Base-by-base conservation (phyloP, 2,888 invertebrate species). In the Gastrophysa polygoni region DNA sequence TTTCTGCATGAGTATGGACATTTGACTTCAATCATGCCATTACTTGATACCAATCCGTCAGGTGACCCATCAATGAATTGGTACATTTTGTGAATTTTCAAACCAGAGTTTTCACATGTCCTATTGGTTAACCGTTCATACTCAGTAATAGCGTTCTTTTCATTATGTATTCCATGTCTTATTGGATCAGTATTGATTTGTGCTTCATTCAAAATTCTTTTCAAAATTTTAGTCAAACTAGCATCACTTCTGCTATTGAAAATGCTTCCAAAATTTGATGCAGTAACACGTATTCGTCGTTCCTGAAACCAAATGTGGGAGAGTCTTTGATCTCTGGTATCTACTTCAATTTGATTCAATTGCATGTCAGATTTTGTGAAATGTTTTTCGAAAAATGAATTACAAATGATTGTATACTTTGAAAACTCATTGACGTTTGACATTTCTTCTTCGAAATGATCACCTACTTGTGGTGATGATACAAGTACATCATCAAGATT, bases 51-150 rank as follows among this genome's bases (percentile, higher is more conserved):
- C 10, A 32, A 2, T 11, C 32, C 32, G 10, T 32, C 32, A 7
- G 32, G 32, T 32, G 32, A 32, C 10, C 32, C 32, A 32, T 5
- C 32, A 7, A 32, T 11, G 11, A 32, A 32, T 32, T 32, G 32
- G 24, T 54, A 66, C 21, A 28, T 14, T 59, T 20, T 54, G 34
- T 58, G 48, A 18, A 57, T 43, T 20, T 10, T 44, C 18, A 61
- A 48, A 29, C 54, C 54, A 14, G 54, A 52, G 10, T 20, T 52
- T 14, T 10, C 10, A 21, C 38, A 52, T 14, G 34, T 52, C n/a
- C 8, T 52, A n/a, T 6, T 1, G 21, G 38, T 38, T 7, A 21
- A n/a, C 17, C 10, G 5, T 52, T 34, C 21, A 52, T 52, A 52
- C 7, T 21, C 20, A 14, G 32, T 10, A 38, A 38, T 52, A 6